Evolutionary conservation across 2,888 invertebrate species (phyloP).

Genomic region (Dryomyza anilis): DNA sequence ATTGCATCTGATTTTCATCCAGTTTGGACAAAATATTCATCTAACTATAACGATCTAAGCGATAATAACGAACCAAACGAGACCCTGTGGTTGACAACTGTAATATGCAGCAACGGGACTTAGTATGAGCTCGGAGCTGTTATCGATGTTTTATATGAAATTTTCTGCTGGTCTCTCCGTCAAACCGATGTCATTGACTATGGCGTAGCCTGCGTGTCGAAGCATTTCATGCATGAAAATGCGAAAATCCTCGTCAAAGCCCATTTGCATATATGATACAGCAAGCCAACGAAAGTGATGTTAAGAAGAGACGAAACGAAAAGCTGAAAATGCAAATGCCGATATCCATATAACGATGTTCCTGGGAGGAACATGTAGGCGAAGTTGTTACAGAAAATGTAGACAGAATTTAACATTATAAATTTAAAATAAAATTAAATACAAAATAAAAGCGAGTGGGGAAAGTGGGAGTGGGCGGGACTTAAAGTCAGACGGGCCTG

Average conservation of each 20-base stretch:
- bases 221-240: conserved; percentile 12
- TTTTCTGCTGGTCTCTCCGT: background rate
- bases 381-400: background rate
- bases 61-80: conserved; percentile 8
- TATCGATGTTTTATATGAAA: no score
- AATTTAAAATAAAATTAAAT: conserved; percentile 2
- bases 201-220: conserved; percentile 8
- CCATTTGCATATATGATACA: conserved; percentile 17
- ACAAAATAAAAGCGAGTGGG: background rate
- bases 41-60: conserved; percentile 11
- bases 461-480: background rate
- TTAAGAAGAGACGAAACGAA: background rate
- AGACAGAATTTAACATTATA: background rate
- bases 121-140: background rate
- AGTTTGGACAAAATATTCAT: conserved; percentile 33
- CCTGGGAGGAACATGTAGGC: background rate
- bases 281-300: background rate
- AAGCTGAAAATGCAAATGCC: conserved; percentile 22
- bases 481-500: no score
- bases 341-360: no score
- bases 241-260: conserved; percentile 13
- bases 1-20: conserved; percentile 34
- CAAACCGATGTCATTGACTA: background rate
- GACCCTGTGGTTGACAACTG: conserved; percentile 20
- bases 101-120: no score